These are phyloP conservation scores for Neodiprion pinetum DNA, from an alignment of 1,140 invertebrate genomes.

Conservation along the genomic window DNA sequence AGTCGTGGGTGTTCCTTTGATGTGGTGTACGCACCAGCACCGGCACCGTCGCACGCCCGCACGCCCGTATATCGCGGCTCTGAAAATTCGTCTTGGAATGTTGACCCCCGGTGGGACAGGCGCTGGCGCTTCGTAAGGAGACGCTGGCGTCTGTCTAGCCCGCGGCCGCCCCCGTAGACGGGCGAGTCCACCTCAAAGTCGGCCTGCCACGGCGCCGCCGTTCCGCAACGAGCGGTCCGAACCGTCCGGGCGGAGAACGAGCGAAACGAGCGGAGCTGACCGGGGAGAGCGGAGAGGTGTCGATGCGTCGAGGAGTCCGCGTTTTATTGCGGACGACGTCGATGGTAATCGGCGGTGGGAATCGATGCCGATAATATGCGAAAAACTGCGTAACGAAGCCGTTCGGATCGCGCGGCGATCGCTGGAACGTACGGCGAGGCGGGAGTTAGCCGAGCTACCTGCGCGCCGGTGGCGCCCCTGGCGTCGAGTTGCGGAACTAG, in stretches of 20 bases:
- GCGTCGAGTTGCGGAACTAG: conserved; percentile 23
- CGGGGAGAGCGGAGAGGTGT: neutral
- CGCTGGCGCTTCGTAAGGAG: conserved; percentile 30
- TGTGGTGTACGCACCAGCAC: neutral
- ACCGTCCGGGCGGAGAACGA: too few species aligned
- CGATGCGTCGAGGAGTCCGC: neutral
- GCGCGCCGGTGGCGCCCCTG: conserved; percentile 31
- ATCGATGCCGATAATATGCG: too few species aligned
- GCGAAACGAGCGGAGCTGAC: too few species aligned
- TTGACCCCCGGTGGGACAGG: conserved; percentile 32
- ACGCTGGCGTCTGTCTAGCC: conserved; percentile 37
- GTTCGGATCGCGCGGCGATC: neutral
- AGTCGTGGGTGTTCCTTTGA: conserved; percentile 12
- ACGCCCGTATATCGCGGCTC: conserved; percentile 29
- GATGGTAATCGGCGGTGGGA: too few species aligned
- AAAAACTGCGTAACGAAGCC: too few species aligned
- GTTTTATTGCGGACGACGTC: too few species aligned
- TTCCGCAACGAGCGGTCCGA: neutral
- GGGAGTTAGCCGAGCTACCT: conserved; percentile 4
- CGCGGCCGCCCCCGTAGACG: conserved; percentile 25
- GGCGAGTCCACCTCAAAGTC: conserved; percentile 30
- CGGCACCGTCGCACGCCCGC: too few species aligned
- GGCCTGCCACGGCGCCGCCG: conserved; percentile 3
- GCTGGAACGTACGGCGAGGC: neutral
- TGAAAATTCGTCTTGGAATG: conserved; percentile 41